A percentile compares a stretch with the other conserved stretches of the same genome.
phyloP scores from a whole-genome alignment of 2,797 vertebrate genomes.

The Lophotriccus pileatus region DNA sequence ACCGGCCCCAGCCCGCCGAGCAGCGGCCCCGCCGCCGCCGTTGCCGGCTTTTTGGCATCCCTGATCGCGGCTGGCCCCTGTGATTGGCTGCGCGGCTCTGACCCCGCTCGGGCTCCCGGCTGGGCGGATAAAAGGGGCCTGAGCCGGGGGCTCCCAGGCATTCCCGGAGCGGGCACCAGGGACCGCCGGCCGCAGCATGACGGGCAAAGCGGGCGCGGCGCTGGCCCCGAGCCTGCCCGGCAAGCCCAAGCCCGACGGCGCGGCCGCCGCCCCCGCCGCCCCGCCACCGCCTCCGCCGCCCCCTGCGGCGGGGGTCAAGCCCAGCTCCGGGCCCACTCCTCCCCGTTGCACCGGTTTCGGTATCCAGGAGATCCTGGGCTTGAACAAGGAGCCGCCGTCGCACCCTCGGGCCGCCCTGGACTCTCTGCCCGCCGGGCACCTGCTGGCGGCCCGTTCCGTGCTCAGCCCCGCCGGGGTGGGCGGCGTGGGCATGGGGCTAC shows the following conservation, averaged over 20 bases:
- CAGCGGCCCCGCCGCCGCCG: slow-evolving; percentile 20
- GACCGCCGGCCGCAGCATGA: slow-evolving; percentile 86
- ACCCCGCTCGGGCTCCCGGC: slow-evolving; percentile 89
- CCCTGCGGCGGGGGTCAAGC: slow-evolving; percentile 68
- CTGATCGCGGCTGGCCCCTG: slow-evolving; percentile 83
- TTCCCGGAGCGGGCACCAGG: slow-evolving; percentile 88
- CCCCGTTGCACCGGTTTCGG: slow-evolving; percentile 94
- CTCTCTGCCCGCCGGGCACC: slow-evolving; percentile 86
- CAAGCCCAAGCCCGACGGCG: slow-evolving; percentile 79
- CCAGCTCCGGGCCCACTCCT: slow-evolving; percentile 74
- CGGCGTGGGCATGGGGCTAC: slow-evolving; percentile 89
- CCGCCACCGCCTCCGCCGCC: slow-evolving; percentile 64
- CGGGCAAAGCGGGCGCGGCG: slow-evolving; percentile 89
- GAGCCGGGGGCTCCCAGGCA: slow-evolving; percentile 88
- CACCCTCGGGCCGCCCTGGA: slow-evolving; percentile 81
- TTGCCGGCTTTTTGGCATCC: slow-evolving; percentile 84
- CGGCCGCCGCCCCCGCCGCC: slow-evolving; percentile 54
- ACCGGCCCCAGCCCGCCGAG: background rate
- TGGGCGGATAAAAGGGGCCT: slow-evolving; percentile 97
- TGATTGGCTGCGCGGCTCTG: slow-evolving; percentile 93
- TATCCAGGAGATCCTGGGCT: slow-evolving; percentile 96
- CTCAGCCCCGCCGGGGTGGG: slow-evolving; percentile 87
- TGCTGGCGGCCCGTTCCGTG: slow-evolving; percentile 90
- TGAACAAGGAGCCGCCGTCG: slow-evolving; percentile 92
- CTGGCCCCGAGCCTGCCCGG: slow-evolving; percentile 81